These are phyloP conservation scores for Diadegma fenestrale DNA, from an alignment of 2,888 invertebrate species.

Conservation along the genomic window DNA sequence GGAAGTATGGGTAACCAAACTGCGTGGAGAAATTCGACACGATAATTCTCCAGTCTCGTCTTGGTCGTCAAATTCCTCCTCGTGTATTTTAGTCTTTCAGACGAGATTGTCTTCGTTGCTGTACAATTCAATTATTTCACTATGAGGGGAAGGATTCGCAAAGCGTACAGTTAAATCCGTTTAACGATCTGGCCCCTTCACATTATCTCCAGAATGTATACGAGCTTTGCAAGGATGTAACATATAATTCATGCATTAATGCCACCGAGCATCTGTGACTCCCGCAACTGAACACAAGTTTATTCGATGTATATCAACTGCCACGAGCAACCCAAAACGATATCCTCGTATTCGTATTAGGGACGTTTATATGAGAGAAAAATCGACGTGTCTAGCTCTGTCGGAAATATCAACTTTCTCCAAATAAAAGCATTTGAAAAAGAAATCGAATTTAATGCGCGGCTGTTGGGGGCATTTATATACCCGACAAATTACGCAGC, in stretches of 20 bases:
- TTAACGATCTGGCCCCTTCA: constrained; percentile 52
- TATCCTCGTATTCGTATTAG: constrained; percentile 44
- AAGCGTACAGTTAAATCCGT: constrained; percentile 54
- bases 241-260: constrained; percentile 64
- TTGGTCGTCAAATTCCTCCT: constrained; percentile 46
- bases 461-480: not conserved
- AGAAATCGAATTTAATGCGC: not conserved
- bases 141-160: constrained; percentile 22
- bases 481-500: not conserved
- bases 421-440: not conserved
- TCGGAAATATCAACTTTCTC: not conserved
- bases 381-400: not conserved
- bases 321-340: constrained; percentile 36
- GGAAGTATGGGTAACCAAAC: constrained; percentile 37
- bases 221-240: constrained; percentile 39
- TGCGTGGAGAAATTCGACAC: constrained; percentile 57
- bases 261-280: constrained; percentile 48
- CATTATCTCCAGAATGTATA: constrained; percentile 54
- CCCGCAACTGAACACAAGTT: constrained; percentile 11
- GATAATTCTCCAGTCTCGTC: constrained; percentile 59
- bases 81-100: constrained; percentile 18
- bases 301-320: constrained; percentile 31
- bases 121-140: constrained; percentile 63
- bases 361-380: constrained; percentile 35
- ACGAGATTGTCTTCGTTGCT: constrained; percentile 55